Percentiles rank a stretch among this genome's conserved stretches.
Conservation (phyloP, 2,888 invertebrate species). For the Acanthopleura granulata region DNA sequence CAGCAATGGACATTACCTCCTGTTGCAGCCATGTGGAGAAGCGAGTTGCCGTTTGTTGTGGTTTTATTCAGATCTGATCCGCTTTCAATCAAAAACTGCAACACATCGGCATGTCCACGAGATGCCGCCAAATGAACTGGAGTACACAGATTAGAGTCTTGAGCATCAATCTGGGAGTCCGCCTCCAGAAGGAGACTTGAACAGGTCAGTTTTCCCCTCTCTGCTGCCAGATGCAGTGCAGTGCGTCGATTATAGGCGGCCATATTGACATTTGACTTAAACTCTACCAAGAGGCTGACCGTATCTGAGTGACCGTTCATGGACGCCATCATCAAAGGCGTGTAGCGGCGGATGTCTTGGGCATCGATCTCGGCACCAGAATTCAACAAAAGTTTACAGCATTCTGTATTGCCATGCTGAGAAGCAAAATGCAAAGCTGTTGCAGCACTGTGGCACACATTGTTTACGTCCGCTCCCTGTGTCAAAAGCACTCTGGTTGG, state of each 20-base stretch:
- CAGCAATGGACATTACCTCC: slow-evolving; percentile 56
- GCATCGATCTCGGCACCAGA: slow-evolving; percentile 62
- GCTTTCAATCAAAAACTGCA: slow-evolving; percentile 51
- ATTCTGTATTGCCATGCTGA: slow-evolving; percentile 53
- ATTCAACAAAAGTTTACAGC: slow-evolving; percentile 51
- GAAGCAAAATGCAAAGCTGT: slow-evolving; percentile 60
- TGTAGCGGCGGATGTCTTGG: slow-evolving; percentile 62
- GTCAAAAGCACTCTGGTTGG: slow-evolving; percentile 47
- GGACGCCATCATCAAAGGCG: slow-evolving; percentile 67
- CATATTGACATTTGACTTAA: slow-evolving; percentile 59
- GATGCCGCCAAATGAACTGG: slow-evolving; percentile 62
- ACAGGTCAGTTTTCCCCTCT: slow-evolving; percentile 49
- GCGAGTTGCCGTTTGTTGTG: slow-evolving; percentile 52
- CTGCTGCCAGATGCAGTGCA: slow-evolving; percentile 61
- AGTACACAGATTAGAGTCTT: slow-evolving; percentile 57
- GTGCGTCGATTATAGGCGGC: slow-evolving; percentile 57
- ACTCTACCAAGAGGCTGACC: slow-evolving; percentile 51
- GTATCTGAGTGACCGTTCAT: slow-evolving; percentile 56
- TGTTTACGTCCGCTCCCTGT: slow-evolving; percentile 56
- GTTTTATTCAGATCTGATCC: slow-evolving; percentile 48
- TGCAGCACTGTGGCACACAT: slow-evolving; percentile 56
- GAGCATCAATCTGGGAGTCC: slow-evolving; percentile 53
- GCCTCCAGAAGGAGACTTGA: slow-evolving; percentile 50
- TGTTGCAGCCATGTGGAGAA: slow-evolving; percentile 61
- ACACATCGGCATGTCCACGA: slow-evolving; percentile 53